These are phyloP conservation scores for Meghimatium bilineatum DNA, from an alignment of 2,888 invertebrate species.

Conservation along the genomic window DNA sequence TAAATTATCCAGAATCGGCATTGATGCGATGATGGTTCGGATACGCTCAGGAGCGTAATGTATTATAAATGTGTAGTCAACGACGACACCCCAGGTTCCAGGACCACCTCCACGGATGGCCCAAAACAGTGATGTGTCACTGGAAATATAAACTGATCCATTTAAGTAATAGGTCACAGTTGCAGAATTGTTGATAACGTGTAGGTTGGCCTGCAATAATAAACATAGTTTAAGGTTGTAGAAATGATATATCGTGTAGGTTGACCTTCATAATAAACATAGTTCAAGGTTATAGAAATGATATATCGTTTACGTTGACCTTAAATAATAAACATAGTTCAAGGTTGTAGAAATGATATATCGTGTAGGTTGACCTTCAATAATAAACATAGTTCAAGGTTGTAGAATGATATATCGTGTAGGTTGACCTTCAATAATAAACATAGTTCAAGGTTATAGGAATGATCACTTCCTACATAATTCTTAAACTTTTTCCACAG, in stretches of 20 bases:
- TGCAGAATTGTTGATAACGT: neutral
- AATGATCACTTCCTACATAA: too few species aligned
- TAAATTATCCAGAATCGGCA: neutral
- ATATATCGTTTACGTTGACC: neutral
- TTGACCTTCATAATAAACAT: too few species aligned
- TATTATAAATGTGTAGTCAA: neutral
- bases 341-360: too few species aligned
- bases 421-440: neutral
- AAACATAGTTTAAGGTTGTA: neutral
- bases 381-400: too few species aligned
- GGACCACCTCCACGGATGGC: neutral
- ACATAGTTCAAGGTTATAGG: neutral
- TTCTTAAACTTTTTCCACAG: too few species aligned
- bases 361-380: too few species aligned
- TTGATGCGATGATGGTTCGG: neutral
- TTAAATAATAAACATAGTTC: neutral
- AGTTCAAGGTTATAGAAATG: too few species aligned
- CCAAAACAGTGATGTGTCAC: neutral
- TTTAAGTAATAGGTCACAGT: neutral
- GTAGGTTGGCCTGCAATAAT: neutral
- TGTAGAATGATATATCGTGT: neutral
- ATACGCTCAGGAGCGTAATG: neutral
- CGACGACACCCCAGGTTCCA: neutral
- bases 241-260: too few species aligned
- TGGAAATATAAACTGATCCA: neutral